A percentile compares a stretch with the other conserved stretches of the same genome.
Evolutionary conservation across 2,888 invertebrate species (phyloP).

Genomic region (Apodemia zela): DNA sequence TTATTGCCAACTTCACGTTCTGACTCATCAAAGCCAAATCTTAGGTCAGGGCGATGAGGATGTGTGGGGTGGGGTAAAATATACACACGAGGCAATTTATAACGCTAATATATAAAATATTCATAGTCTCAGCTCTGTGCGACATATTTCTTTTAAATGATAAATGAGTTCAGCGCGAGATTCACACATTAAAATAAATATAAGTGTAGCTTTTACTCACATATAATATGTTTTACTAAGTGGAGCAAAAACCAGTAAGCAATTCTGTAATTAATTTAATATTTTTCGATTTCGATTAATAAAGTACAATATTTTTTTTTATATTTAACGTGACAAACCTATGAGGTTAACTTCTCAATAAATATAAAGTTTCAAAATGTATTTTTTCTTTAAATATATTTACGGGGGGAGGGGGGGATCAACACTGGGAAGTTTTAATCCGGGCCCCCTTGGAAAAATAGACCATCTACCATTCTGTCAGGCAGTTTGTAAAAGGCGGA

Average conservation of each 20-base stretch:
- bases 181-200: not conserved
- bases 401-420: too few species aligned
- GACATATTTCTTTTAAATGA: conserved; percentile 5
- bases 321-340: too few species aligned
- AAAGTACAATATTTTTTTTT: too few species aligned
- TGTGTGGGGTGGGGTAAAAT: not conserved
- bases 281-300: too few species aligned
- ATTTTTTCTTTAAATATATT: too few species aligned
- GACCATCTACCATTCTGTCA: too few species aligned
- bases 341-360: too few species aligned
- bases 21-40: not conserved
- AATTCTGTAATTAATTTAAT: too few species aligned
- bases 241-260: not conserved
- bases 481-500: too few species aligned
- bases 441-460: too few species aligned
- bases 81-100: conserved; percentile 7
- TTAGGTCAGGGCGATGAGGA: not conserved
- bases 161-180: not conserved
- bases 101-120: not conserved
- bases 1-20: not conserved
- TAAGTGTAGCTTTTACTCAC: not conserved
- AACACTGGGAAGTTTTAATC: too few species aligned
- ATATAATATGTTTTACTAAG: not conserved
- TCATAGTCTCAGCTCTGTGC: not conserved
- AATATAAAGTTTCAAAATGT: too few species aligned